These are phyloP conservation scores for Pseudochromis fuscus DNA, from an alignment of 2,797 vertebrate species.

Conservation along the genomic window DNA sequence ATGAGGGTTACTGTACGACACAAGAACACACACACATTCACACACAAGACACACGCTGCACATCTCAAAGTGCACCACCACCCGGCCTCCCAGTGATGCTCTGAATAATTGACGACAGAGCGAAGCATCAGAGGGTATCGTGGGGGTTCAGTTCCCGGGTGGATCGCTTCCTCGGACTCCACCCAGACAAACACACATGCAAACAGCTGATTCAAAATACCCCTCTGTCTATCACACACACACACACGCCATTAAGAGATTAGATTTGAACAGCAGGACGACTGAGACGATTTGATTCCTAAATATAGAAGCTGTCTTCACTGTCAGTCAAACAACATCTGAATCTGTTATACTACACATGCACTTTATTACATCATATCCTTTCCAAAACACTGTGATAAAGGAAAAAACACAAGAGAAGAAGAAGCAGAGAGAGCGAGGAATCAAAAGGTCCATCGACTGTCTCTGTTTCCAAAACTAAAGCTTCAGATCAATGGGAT, in stretches of 20 bases:
- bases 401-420: slow-evolving; percentile 12
- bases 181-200: slow-evolving; percentile 6
- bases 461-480: slow-evolving; percentile 47
- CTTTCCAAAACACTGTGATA: background rate
- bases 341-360: background rate
- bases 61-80: slow-evolving; percentile 30
- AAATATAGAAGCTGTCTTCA: slow-evolving; percentile 8
- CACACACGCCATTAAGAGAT: background rate
- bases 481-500: slow-evolving; percentile 61
- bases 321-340: slow-evolving; percentile 8
- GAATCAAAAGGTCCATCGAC: slow-evolving; percentile 16
- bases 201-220: background rate
- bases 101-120: slow-evolving; percentile 58
- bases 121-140: slow-evolving; percentile 24
- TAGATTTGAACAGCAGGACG: background rate
- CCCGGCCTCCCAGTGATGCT: background rate
- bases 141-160: background rate
- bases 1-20: slow-evolving; percentile 29
- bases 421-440: background rate
- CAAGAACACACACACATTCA: slow-evolving; percentile 3
- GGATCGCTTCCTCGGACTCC: background rate
- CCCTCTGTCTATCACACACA: background rate
- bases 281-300: background rate
- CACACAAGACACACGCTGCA: background rate
- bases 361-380: background rate